Percentiles rank a stretch among this genome's conserved stretches.
These are phyloP conservation scores for Tenodera sinensis DNA, from an alignment of 2,888 invertebrate species.

Conservation along the genomic window DNA sequence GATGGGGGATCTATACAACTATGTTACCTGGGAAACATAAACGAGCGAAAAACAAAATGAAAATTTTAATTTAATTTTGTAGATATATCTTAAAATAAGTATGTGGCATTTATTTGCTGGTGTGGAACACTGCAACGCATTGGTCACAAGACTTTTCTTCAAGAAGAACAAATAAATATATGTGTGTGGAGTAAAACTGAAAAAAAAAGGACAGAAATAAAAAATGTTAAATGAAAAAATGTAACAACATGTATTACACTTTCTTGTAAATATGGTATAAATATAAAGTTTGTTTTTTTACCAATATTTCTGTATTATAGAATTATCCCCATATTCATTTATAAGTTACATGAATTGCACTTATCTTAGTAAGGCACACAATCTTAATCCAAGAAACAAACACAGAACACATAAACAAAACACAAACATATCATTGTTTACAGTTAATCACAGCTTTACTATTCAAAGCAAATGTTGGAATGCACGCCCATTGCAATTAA, in stretches of 20 bases:
- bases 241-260: background rate
- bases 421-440: too few species aligned
- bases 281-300: constrained; percentile 8
- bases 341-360: too few species aligned
- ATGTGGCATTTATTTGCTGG: constrained; percentile 8
- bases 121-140: background rate
- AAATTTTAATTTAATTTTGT: constrained; percentile 9
- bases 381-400: too few species aligned
- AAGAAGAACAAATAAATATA: background rate
- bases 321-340: constrained; percentile 7
- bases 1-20: background rate
- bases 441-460: too few species aligned
- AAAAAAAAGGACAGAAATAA: background rate
- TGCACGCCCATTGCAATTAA: too few species aligned
- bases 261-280: constrained; percentile 21
- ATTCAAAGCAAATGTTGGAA: too few species aligned
- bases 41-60: background rate
- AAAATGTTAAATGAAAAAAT: background rate
- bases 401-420: too few species aligned
- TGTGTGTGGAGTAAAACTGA: background rate
- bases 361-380: too few species aligned
- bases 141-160: background rate
- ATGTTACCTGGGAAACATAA: background rate
- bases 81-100: background rate
- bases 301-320: constrained; percentile 11